phyloP scores from a whole-genome alignment of 2,113 vertebrate species.

The Cavia porcellus region DNA sequence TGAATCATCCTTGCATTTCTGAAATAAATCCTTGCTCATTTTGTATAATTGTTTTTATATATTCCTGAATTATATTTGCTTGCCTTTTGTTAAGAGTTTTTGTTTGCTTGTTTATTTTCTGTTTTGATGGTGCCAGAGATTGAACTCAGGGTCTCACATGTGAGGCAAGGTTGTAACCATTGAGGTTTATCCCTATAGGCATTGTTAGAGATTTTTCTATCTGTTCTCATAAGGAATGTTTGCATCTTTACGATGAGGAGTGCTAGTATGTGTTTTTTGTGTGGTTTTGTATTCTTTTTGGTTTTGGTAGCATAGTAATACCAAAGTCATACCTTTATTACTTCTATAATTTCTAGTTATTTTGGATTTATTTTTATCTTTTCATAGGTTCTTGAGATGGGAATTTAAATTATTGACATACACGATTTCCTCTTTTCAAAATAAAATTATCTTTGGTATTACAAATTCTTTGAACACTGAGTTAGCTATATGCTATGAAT shows the following conservation, averaged over 20 bases:
- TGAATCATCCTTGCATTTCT: background rate
- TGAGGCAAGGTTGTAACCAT: background rate
- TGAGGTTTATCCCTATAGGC: background rate
- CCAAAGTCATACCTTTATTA: background rate
- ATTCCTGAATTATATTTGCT: conserved; percentile 28
- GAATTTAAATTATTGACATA: conserved; percentile 13
- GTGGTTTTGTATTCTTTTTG: background rate
- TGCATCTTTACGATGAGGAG: background rate
- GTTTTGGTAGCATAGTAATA: background rate
- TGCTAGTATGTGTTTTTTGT: background rate
- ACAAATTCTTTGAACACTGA: background rate
- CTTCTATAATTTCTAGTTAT: background rate
- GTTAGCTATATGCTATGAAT: background rate
- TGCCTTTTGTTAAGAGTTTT: background rate
- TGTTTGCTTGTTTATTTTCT: background rate
- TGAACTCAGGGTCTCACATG: background rate
- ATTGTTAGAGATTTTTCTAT: background rate
- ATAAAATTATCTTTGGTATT: background rate
- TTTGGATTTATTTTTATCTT: conserved; percentile 1
- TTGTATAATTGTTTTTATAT: conserved; percentile 85
- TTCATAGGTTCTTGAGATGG: background rate
- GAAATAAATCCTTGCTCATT: background rate
- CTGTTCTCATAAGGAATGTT: background rate
- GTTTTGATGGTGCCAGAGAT: background rate
- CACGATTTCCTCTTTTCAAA: background rate